Percentiles rank a stretch among this genome's conserved stretches.
phyloP scores from a whole-genome alignment of 2,797 vertebrate species.

The Borostomias antarcticus region DNA sequence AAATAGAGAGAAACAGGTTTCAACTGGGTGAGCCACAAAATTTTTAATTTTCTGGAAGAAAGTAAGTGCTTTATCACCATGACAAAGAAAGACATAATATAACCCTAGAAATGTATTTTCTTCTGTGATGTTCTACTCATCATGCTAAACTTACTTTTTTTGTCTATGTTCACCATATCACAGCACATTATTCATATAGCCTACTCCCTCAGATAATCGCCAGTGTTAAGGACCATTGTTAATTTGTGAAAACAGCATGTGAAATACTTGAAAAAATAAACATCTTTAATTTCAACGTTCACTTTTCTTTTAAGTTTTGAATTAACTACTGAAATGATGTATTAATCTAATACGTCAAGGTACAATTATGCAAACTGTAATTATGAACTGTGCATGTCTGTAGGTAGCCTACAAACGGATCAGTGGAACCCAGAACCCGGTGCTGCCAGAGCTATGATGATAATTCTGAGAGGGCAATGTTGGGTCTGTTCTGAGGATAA shows the following conservation, averaged over 20 bases:
- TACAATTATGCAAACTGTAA: no score
- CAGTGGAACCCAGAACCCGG: no score
- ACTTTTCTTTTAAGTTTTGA: background rate
- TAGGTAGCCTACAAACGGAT: no score
- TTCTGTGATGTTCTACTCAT: background rate
- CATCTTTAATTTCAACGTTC: constrained; percentile 48
- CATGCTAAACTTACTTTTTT: background rate
- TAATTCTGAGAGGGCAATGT: no score
- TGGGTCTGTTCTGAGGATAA: no score
- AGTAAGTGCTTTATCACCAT: background rate
- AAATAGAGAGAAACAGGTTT: background rate
- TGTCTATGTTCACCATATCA: constrained; percentile 8
- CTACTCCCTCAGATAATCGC: constrained; percentile 42
- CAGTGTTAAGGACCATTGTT: constrained; percentile 64
- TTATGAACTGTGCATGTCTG: no score
- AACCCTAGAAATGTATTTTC: background rate
- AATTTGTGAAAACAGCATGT: constrained; percentile 64
- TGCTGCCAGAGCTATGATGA: no score
- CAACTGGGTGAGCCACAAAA: background rate
- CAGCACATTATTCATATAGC: constrained; percentile 24
- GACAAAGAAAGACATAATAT: background rate
- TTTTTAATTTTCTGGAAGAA: background rate
- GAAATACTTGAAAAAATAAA: constrained; percentile 62
- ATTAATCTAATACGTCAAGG: no score
- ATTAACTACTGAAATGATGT: no score